These are phyloP conservation scores for Dipus sagitta DNA, from an alignment of 2,797 vertebrate species.

Conservation along the genomic window DNA sequence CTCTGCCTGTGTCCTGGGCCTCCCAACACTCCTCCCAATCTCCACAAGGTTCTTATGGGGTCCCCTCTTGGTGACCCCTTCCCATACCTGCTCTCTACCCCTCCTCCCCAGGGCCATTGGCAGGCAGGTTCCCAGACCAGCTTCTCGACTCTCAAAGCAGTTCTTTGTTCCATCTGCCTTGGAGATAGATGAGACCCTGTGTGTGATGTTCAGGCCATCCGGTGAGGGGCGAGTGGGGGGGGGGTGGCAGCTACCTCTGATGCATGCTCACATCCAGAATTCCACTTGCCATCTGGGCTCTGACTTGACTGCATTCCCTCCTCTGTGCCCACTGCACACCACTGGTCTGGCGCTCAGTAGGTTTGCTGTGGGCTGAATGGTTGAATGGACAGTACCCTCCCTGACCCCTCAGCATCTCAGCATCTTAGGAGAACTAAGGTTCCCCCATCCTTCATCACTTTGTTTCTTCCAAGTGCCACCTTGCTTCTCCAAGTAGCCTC, in stretches of 20 bases:
- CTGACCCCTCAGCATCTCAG: accelerated
- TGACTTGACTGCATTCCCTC: not conserved
- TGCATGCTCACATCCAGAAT: accelerated
- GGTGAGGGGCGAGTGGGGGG: not conserved
- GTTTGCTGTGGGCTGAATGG: not conserved
- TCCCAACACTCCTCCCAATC: not conserved
- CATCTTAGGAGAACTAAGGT: not conserved
- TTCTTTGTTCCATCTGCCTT: constrained; percentile 71
- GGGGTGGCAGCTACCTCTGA: not conserved
- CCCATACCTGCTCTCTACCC: constrained; percentile 24
- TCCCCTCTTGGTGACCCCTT: not conserved
- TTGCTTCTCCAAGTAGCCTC: not conserved
- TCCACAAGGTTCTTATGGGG: accelerated
- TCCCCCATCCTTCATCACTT: not conserved
- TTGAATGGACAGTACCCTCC: not conserved
- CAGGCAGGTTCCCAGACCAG: constrained; percentile 35
- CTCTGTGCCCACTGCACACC: not conserved
- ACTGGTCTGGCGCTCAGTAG: not conserved
- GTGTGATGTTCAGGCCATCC: not conserved
- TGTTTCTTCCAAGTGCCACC: constrained; percentile 18
- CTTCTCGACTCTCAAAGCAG: constrained; percentile 68
- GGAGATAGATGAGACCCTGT: constrained; percentile 56
- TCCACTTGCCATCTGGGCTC: not conserved
- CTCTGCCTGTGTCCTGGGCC: not conserved
- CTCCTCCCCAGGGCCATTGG: not conserved